phyloP scores from a whole-genome alignment of 2,113 vertebrate genomes.

The Sclerurus mexicanus region DNA sequence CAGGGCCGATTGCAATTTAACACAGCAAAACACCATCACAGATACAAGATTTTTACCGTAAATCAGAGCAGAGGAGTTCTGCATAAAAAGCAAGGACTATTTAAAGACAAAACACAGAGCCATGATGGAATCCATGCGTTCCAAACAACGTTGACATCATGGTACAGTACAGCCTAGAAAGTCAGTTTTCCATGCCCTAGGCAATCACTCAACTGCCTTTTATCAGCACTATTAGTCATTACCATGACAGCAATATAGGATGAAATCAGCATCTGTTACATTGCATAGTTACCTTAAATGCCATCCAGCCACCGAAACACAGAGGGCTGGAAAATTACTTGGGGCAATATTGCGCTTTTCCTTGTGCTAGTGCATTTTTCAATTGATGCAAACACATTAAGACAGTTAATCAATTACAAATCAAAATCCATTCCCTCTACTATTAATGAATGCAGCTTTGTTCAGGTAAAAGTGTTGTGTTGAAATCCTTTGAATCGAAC shows the following conservation, averaged over 20 bases:
- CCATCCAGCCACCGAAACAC: slow-evolving; percentile 41
- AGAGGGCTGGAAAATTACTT: slow-evolving; percentile 63
- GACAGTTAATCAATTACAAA: slow-evolving; percentile 67
- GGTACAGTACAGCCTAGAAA: neutral
- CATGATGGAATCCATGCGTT: slow-evolving; percentile 15
- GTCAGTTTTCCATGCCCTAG: slow-evolving; percentile 55
- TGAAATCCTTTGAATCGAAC: neutral
- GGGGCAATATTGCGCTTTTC: slow-evolving; percentile 21
- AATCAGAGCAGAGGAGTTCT: neutral
- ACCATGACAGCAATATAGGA: slow-evolving; percentile 52
- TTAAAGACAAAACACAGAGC: neutral
- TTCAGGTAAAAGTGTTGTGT: neutral
- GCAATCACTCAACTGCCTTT: slow-evolving; percentile 52
- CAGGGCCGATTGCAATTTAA: neutral
- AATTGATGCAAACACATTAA: slow-evolving; percentile 54
- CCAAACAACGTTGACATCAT: neutral
- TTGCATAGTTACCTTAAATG: slow-evolving; percentile 45
- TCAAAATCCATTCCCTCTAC: slow-evolving; percentile 59
- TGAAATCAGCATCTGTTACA: slow-evolving; percentile 55
- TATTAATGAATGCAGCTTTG: slow-evolving; percentile 21
- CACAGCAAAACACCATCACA: neutral
- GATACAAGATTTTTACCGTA: neutral
- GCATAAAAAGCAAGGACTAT: neutral
- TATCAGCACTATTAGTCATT: slow-evolving; percentile 51
- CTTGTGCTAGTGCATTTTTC: slow-evolving; percentile 3